Percentiles rank a stretch among this genome's conserved stretches.
Evolutionary conservation across 2,888 invertebrate species (phyloP).

Genomic region (Bellardia pandia): DNA sequence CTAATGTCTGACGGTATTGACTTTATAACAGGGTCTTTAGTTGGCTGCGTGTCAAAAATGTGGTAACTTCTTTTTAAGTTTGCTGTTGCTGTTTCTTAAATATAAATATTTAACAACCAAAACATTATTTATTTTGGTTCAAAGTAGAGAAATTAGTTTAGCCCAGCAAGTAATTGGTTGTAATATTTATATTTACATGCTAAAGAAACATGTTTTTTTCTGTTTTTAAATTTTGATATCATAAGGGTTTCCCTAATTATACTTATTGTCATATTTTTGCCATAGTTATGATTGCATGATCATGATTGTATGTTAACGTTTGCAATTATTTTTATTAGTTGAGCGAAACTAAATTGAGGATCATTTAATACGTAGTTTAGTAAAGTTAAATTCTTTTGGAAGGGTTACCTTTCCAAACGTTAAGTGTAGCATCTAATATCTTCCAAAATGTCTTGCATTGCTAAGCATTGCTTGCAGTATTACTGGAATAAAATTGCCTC

Average conservation of each 20-base stretch:
- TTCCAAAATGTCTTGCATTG: too few species aligned
- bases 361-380: conserved; percentile 9
- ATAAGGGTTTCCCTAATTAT: conserved; percentile 24
- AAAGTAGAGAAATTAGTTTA: conserved; percentile 20
- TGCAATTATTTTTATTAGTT: conserved; percentile 26
- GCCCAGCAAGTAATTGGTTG: conserved; percentile 36
- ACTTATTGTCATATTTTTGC: conserved; percentile 27
- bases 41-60: conserved; percentile 71
- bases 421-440: too few species aligned
- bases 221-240: background rate
- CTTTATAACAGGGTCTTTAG: conserved; percentile 47
- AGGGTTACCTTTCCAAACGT: background rate
- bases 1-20: conserved; percentile 52
- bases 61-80: conserved; percentile 54
- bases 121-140: conserved; percentile 6
- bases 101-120: conserved; percentile 65
- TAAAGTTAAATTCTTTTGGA: background rate
- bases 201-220: background rate
- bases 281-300: conserved; percentile 4
- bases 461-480: too few species aligned
- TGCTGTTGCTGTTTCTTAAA: conserved; percentile 31
- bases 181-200: conserved; percentile 32
- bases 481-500: too few species aligned
- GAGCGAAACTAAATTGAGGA: conserved; percentile 39
- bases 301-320: background rate